Evolutionary conservation across 2,888 invertebrate genomes (phyloP).

Genomic region (Polyploca ridens): DNA sequence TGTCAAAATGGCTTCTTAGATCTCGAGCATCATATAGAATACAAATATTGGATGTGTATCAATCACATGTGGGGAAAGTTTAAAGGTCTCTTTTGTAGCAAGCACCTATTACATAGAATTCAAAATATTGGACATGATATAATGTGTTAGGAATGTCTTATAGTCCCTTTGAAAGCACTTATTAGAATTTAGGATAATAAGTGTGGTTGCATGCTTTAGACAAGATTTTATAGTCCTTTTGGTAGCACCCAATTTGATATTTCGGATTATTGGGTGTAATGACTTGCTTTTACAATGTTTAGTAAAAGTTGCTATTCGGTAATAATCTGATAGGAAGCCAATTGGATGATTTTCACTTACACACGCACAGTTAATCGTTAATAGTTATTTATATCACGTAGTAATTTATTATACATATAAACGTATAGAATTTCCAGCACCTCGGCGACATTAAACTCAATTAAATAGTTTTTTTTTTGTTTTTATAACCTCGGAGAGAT

Average conservation of each 20-base stretch:
- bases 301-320: too few species aligned
- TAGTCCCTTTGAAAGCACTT: not conserved
- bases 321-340: too few species aligned
- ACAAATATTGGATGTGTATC: too few species aligned
- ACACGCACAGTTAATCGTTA: not conserved
- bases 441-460: not conserved
- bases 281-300: too few species aligned
- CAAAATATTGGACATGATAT: not conserved
- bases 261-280: not conserved
- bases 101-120: not conserved
- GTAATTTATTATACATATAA: not conserved
- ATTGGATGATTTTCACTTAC: not conserved
- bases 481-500: too few species aligned
- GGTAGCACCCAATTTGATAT: not conserved
- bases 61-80: too few species aligned
- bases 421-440: not conserved
- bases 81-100: not conserved
- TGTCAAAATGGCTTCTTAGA: too few species aligned
- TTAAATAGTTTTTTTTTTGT: not conserved
- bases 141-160: not conserved
- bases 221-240: not conserved
- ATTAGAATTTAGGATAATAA: too few species aligned
- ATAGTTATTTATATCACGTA: not conserved
- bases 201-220: too few species aligned
- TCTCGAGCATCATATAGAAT: too few species aligned